Percentiles rank a stretch among this genome's conserved stretches.
Conservation (phyloP, 2,888 invertebrate species). For the Xiphydria camelus region DNA sequence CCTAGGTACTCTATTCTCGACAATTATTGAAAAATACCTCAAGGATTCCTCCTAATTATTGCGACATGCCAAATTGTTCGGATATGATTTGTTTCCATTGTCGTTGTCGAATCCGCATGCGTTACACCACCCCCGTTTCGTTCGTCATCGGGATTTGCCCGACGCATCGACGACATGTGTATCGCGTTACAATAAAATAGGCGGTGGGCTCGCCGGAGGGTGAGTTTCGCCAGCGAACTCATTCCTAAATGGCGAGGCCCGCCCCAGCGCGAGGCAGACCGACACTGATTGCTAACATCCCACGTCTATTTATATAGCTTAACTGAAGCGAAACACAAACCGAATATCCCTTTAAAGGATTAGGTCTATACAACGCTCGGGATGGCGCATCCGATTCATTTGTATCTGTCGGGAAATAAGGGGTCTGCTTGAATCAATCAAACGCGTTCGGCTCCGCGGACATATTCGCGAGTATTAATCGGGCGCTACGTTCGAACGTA, state of each 20-base stretch:
- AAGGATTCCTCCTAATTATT: too few relatives aligned
- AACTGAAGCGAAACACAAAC: conserved; percentile 53
- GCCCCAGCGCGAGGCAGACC: conserved; percentile 30
- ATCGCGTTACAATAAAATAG: conserved; percentile 6
- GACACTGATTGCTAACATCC: conserved; percentile 53
- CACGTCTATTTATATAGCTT: conserved; percentile 55
- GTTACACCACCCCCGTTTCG: too few relatives aligned
- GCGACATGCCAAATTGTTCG: too few relatives aligned
- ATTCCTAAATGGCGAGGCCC: conserved; percentile 44
- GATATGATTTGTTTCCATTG: too few relatives aligned
- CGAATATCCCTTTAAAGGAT: conserved; percentile 56
- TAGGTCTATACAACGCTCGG: conserved; percentile 43
- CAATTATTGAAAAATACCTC: too few relatives aligned
- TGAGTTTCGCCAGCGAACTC: conserved; percentile 23
- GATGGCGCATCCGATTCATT: conserved; percentile 51
- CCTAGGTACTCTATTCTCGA: too few relatives aligned
- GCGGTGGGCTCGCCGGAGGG: conserved; percentile 1
- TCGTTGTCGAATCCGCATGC: too few relatives aligned
- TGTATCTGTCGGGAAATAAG: conserved; percentile 53
- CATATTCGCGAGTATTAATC: conserved; percentile 47
- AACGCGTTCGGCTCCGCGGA: conserved; percentile 40
- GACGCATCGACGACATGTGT: too few relatives aligned
- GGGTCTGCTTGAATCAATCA: conserved; percentile 52
- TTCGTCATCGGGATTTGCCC: too few relatives aligned
- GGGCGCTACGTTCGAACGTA: too few relatives aligned